phyloP scores from a whole-genome alignment of 2,797 vertebrate genomes.

The Pangasius krempfi region DNA sequence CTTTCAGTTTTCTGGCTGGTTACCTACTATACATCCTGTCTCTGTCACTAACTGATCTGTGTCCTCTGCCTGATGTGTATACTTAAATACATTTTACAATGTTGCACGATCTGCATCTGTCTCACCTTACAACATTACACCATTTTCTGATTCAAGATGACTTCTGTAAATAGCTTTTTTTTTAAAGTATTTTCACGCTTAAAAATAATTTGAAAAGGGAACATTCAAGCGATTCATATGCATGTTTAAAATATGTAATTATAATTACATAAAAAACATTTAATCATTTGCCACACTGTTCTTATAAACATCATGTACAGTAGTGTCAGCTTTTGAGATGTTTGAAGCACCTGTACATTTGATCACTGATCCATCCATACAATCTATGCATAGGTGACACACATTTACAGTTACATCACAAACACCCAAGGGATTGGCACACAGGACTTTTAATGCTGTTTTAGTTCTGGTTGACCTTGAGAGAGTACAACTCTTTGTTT shows the following conservation, averaged over 20 bases:
- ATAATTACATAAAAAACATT: too few relatives aligned
- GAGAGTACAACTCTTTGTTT: too few relatives aligned
- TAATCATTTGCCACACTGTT: too few relatives aligned
- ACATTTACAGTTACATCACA: neutral
- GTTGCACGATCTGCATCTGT: neutral
- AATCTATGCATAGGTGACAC: neutral
- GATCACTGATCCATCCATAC: neutral
- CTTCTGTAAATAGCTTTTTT: neutral
- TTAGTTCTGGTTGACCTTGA: neutral
- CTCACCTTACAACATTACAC: neutral
- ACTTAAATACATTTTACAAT: neutral
- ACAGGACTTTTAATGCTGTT: neutral
- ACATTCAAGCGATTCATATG: neutral
- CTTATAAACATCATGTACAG: neutral
- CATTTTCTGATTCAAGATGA: neutral
- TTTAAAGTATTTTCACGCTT: neutral
- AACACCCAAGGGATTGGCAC: neutral
- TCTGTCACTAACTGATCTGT: neutral
- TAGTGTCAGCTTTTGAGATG: neutral
- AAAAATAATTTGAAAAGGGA: neutral
- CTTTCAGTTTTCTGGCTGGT: neutral
- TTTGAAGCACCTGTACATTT: neutral
- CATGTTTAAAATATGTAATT: neutral
- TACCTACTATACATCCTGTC: neutral
- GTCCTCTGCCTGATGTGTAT: neutral